Percentiles rank a stretch among this genome's conserved stretches.
Conservation (phyloP, 2,113 vertebrate species). For the Butorides virescens region DNA sequence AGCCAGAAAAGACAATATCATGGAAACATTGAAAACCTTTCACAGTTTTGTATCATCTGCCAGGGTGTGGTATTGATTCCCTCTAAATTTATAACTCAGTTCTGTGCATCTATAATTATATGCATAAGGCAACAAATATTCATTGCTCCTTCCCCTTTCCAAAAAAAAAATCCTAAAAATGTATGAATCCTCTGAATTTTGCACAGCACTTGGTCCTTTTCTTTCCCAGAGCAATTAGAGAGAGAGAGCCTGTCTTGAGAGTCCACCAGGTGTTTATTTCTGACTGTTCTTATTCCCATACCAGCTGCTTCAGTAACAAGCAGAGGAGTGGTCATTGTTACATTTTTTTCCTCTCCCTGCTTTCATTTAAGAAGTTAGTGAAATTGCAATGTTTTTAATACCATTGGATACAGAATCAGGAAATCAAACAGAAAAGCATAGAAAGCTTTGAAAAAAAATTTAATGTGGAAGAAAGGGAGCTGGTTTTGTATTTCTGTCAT, state of each 20-base stretch:
- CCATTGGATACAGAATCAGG: not conserved
- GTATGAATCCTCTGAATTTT: not conserved
- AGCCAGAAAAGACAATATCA: not conserved
- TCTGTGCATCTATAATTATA: not conserved
- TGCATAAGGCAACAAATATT: not conserved
- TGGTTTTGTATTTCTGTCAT: not conserved
- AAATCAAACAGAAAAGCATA: not conserved
- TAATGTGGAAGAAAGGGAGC: not conserved
- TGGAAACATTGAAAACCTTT: not conserved
- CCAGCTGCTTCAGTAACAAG: not conserved
- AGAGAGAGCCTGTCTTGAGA: not conserved
- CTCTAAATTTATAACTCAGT: not conserved
- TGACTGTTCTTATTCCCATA: not conserved
- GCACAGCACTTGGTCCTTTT: not conserved
- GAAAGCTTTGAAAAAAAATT: not conserved
- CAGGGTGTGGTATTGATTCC: not conserved
- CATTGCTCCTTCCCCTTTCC: not conserved
- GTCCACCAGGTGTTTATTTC: conserved; percentile 36
- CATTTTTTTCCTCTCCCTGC: not conserved
- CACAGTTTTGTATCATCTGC: not conserved
- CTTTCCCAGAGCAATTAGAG: not conserved
- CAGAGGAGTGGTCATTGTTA: not conserved
- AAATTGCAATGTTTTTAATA: conserved; percentile 9
- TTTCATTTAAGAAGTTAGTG: not conserved
- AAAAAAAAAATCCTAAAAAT: not conserved